Base-by-base conservation (phyloP, 2,888 invertebrate species). In the Barypeithes pellucidus region DNA sequence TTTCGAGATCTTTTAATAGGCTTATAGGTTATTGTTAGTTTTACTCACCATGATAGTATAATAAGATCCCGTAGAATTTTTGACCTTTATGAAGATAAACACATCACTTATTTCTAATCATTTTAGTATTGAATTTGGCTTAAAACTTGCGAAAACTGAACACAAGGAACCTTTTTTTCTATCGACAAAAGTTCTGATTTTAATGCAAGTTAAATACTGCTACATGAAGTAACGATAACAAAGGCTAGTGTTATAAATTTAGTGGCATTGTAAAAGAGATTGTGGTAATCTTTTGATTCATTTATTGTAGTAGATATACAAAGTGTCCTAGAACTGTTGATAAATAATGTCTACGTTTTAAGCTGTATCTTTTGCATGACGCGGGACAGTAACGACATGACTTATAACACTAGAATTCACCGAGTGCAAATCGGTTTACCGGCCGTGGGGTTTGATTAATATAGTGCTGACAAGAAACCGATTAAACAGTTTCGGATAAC, bases 61-160 rank as follows among this genome's bases (percentile, higher is more conserved):
- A 54, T 29, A 8, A 29, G 14, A 14, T 14, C n/a, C 29, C 1
- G 29, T 22, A 12, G 14, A 14, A 29, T 54, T 54, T 54, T 54
- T 54, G 16, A 14, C 29, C 18, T 29, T 54, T 54, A 29, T 54
- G 29, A 14, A 54, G 8, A 54, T 29, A 54, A 54, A 54, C 52
- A 54, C 29, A 4, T 54, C 52, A 54, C 52, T 29, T 54, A 29
- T 29, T 29, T 14, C n/a, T 54, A 14, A 54, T 54, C 52, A 54
- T 54, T 54, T 54, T 54, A 14, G 29, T 16, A 47, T 47, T 47
- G 47, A 47, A 29, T 8, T 54, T n/a, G 24, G 20, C 20, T 3
- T 11, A 3, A 16, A 47, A 47, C 9, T 12, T 43, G 16, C 43
- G 1, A 43, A 16, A 16, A 1, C 7, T n/a, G 43, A 12, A 7